phyloP scores from a whole-genome alignment of 2,113 vertebrate genomes.

The Aptenodytes forsteri region DNA sequence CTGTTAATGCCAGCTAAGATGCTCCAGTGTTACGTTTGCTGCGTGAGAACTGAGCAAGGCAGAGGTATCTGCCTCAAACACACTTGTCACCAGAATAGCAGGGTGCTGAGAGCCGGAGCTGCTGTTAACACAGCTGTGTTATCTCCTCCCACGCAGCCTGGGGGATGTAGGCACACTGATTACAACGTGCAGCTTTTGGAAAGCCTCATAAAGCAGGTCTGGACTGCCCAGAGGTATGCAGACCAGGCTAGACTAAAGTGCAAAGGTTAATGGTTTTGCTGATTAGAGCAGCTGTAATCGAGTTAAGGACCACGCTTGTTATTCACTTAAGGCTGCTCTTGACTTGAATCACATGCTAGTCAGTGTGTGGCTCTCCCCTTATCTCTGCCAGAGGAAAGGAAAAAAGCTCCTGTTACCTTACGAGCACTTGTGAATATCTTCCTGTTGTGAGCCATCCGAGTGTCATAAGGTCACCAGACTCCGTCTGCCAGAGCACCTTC shows the following conservation, averaged over 20 bases:
- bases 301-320: neutral
- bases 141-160: neutral
- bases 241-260: neutral
- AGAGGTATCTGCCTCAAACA: neutral
- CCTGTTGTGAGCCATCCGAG: neutral
- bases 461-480: neutral
- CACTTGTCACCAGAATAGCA: neutral
- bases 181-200: neutral
- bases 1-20: neutral
- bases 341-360: neutral
- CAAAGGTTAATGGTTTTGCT: neutral
- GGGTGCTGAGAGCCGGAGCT: rapidly evolving
- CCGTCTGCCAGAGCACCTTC: neutral
- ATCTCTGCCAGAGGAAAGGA: neutral
- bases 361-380: neutral
- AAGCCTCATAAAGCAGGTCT: neutral
- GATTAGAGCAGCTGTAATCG: neutral
- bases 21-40: neutral
- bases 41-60: neutral
- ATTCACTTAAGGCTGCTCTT: neutral
- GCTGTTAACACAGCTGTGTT: neutral
- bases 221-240: neutral
- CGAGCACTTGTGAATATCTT: neutral
- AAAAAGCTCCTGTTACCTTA: neutral
- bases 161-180: neutral